Base-by-base conservation (phyloP, 92 coral and sea anemone species). In the Epizoanthus scotinus region DNA sequence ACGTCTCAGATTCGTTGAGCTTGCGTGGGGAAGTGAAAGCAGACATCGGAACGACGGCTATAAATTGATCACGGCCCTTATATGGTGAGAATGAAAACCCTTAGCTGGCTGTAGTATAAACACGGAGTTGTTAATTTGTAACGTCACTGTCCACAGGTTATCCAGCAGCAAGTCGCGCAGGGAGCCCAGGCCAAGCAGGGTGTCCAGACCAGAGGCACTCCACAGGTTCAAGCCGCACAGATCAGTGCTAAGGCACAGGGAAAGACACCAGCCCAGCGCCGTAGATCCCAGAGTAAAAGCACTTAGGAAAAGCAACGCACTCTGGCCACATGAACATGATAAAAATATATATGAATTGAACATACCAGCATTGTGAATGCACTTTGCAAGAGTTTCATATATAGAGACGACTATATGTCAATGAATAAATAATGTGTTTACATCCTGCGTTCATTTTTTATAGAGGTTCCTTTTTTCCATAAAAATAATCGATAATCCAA, bases 221-320 rank as follows among this genome's bases (percentile, higher is more conserved):
- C 84, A 28, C 87, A 85, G 36, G 83, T 84, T 2, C 92, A 86
- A 56, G 92, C 85, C 50, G 82, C 89, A 31, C 92, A 88, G 72
- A 80, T 92, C 47, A 58, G 87, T 62, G 83, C 86, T 9, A 88
- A 89, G 57, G 57, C 91, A 40, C 92, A 82, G 59, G 81, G 92
- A 49, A 88, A 89, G 59, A 71, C 88, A 0, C 92, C 91, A 24
- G 90, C 93, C 10, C 92, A 89, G 72, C 84, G 96, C 38, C 87
- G 72, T 49, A 64, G 72, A 49, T 83, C 81, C 42, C 81, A 75
- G 27, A 75, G 81, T 67, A 75, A 75, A 21, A 75, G 81, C 49
- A 75, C 81, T 22, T 75, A 73, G 54, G 57, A 12, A 34, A 21
- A 6, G 34, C 29, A 24, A 10, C 47, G 42, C 8, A 6, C 1